Evolutionary conservation across 2,113 vertebrate species (phyloP), one percentile per base, ranked within the genome.

Genomic region (Amblyopsis rosae): DNA sequence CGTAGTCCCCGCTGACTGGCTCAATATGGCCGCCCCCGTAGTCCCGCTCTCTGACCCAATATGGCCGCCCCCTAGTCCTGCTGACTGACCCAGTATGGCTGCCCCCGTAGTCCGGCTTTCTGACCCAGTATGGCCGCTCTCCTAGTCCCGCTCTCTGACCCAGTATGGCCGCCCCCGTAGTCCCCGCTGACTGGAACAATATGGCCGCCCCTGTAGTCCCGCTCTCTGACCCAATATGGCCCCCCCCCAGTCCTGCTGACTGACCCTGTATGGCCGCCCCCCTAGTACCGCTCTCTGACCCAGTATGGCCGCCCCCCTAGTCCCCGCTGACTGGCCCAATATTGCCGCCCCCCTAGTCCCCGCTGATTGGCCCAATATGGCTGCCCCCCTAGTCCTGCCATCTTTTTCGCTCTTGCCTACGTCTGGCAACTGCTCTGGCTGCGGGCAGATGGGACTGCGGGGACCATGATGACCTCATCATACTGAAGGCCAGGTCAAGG

Each of bases 401-500:
- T n/a, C n/a, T 54, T 17, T 4, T 55, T 17, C 65, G 12, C 35
- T 17, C 6, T 9, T 9, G 33, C 17, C 16, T 56, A 33, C 47
- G 13, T 67, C 47, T 64, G 47, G 60, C 19, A 41, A 46, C 1
- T 62, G 46, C 9, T 62, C 12, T 62, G 46, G 6, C n/a, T 10
- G 41, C 15, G 53, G 48, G 32, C 3, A 45, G 55, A 62, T 64
- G 62, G 50, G 32, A 9, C 6, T 6, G 12, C 6, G 3, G 62
- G 50, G 32, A 9, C 6, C 13, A 7, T 3, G 3, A 47, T 11
- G 16, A 46, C 6, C 41, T 7, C 4, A 19, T 12, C 1, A 51
- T 68, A 32, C 12, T 65, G 10, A 63, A 66, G 61, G 57, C 0
- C 1, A 49, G 57, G 69, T 74, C 56, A 77, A 73, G 71, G 65